Evolutionary conservation across 2,888 invertebrate species (phyloP).

Genomic region (Hecatera dysodea): DNA sequence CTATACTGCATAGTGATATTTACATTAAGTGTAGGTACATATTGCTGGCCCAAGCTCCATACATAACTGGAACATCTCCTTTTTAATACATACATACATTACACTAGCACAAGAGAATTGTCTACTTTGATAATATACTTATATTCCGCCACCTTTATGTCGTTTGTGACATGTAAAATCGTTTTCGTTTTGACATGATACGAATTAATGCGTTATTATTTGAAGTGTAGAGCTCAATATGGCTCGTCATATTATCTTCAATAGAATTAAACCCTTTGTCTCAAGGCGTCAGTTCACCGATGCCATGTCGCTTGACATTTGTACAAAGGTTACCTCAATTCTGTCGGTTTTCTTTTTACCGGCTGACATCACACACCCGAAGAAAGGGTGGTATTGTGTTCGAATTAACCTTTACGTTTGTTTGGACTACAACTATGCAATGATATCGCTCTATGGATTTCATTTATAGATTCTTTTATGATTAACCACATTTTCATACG

Average conservation of each 20-base stretch:
- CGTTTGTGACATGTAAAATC: constrained; percentile 78
- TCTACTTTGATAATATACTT: constrained; percentile 79
- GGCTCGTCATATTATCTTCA: constrained; percentile 71
- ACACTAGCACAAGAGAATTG: constrained; percentile 77
- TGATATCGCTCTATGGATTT: constrained; percentile 40
- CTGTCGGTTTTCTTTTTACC: constrained; percentile 86
- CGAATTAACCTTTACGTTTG: constrained; percentile 82
- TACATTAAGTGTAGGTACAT: no score
- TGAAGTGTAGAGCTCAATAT: constrained; percentile 77
- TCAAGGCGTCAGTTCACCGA: constrained; percentile 85
- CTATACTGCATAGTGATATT: no score
- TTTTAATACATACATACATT: constrained; percentile 73
- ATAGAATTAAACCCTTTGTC: constrained; percentile 89
- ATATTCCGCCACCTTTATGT: constrained; percentile 79
- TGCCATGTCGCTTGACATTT: constrained; percentile 88
- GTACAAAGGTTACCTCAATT: constrained; percentile 87
- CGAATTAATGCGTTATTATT: constrained; percentile 74
- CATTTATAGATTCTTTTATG: constrained; percentile 36
- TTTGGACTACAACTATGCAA: constrained; percentile 54
- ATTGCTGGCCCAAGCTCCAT: no score
- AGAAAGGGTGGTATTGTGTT: constrained; percentile 86
- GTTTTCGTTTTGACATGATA: constrained; percentile 64
- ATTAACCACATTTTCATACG: constrained; percentile 13
- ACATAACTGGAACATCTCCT: no score
- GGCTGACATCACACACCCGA: constrained; percentile 83